Base-by-base conservation (phyloP, 2,797 vertebrate species). In the Rousettus madagascariensis region DNA sequence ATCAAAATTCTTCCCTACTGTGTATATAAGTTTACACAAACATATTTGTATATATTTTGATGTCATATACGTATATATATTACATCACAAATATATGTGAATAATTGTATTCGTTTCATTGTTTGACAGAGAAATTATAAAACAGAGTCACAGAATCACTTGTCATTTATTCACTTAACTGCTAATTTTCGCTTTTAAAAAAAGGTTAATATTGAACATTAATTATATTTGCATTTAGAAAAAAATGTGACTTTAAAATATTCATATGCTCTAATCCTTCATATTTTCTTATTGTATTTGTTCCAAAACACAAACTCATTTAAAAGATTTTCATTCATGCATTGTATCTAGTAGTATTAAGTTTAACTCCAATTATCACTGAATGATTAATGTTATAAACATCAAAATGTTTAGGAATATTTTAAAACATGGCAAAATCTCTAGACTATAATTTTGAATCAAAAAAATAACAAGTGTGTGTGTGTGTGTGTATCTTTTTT, bases 141-240 rank as follows among this genome's bases (percentile, higher is more conserved):
- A 91, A 79, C n/a, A 89, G 61, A 17, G 28, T 26, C 22, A 63
- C 19, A 93, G 65, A 69, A 16, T 90, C 19, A 53, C 5, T 83
- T 71, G 11, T 36, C 8, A 77, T 72, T 61, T 63, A 55, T 26
- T 86, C 3, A 66, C 33, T 83, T 49, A n/a, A 3, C 16, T 90
- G 12, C 0, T 46, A 65, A 53, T 61, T 89, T 85, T 74, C 2
- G 74, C 13, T 86, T 94, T 82, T 33, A 79, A 74, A 93, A 80
- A 68, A 8, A 51, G 10, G 36, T 66, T 93, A 41, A 10, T 59
- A 69, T 86, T 92, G 19, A 74, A 0, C 15, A 90, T 61, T 91
- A 90, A 86, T 88, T 65, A 53, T 33, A 83, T 69, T 86, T 86
- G 8, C 61, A 92, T 57, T 90, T 68, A 85, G 59, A 28, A 89